Percentiles rank a stretch among this genome's conserved stretches.
Evolutionary conservation across 2,113 vertebrate genomes (phyloP).

Genomic region (Halichoeres trimaculatus): DNA sequence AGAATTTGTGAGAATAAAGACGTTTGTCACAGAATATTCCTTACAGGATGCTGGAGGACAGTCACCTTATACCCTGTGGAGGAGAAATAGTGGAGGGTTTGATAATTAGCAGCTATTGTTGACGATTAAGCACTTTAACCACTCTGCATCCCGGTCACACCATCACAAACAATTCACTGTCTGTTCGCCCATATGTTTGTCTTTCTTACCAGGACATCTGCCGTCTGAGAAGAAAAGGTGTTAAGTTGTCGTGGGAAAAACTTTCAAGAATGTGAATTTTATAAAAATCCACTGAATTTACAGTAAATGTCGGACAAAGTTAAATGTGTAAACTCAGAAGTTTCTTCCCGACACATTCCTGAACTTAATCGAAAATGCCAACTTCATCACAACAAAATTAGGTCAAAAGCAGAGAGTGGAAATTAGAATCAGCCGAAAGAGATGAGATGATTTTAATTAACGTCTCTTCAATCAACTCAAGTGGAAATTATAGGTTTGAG

Average conservation of each 20-base stretch:
- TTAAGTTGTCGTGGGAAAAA: constrained; percentile 34
- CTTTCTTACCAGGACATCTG: constrained; percentile 45
- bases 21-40: constrained; percentile 77
- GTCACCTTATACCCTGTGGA: constrained; percentile 70
- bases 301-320: background rate
- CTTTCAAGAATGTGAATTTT: background rate
- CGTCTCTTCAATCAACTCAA: constrained; percentile 71
- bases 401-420: constrained; percentile 64
- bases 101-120: constrained; percentile 73
- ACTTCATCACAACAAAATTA: constrained; percentile 63
- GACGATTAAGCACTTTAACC: constrained; percentile 60
- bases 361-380: constrained; percentile 64
- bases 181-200: constrained; percentile 61
- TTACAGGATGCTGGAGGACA: constrained; percentile 67
- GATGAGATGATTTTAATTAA: constrained; percentile 70
- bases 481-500: constrained; percentile 35
- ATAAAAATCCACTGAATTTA: background rate
- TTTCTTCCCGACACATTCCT: constrained; percentile 36
- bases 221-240: constrained; percentile 34
- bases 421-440: constrained; percentile 68
- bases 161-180: constrained; percentile 59
- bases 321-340: constrained; percentile 12
- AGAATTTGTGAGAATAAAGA: constrained; percentile 63
- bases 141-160: constrained; percentile 57
- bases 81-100: constrained; percentile 61